phyloP scores from a whole-genome alignment of 2,113 vertebrate species.

The Emberiza fucata region DNA sequence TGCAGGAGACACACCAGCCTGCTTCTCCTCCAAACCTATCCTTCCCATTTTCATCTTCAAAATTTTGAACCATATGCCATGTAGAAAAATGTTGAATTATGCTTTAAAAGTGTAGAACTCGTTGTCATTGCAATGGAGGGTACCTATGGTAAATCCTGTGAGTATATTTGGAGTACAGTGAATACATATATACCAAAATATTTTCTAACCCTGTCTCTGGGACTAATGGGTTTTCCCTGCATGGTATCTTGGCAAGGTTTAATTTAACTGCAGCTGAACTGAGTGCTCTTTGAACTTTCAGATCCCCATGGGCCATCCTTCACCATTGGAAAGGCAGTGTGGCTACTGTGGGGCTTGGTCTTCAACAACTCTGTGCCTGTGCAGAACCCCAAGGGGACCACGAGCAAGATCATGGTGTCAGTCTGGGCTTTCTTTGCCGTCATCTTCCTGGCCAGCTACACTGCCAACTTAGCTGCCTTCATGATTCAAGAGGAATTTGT shows the following conservation, averaged over 20 bases:
- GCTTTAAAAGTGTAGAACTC: not conserved
- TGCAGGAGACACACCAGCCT: not conserved
- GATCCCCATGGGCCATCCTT: conserved; percentile 96
- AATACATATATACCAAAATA: not conserved
- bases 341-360: conserved; percentile 98
- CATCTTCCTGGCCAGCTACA: conserved; percentile 98
- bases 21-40: not conserved
- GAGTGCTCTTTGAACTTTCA: conserved; percentile 39
- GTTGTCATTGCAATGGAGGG: not conserved
- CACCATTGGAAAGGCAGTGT: conserved; percentile 97
- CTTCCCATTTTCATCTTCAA: not conserved
- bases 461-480: conserved; percentile 97
- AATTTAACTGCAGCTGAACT: not conserved
- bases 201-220: not conserved
- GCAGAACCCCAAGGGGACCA: conserved; percentile 95
- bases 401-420: conserved; percentile 98
- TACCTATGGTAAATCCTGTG: not conserved
- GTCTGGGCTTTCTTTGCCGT: conserved; percentile 99
- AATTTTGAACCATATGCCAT: not conserved
- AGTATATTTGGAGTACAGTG: not conserved
- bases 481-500: conserved; percentile 99
- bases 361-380: conserved; percentile 99
- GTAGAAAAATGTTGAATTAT: not conserved
- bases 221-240: not conserved
- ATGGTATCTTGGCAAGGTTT: not conserved